Conservation (phyloP, 2,888 invertebrate species). For the Pseudolycoriella hygida region DNA sequence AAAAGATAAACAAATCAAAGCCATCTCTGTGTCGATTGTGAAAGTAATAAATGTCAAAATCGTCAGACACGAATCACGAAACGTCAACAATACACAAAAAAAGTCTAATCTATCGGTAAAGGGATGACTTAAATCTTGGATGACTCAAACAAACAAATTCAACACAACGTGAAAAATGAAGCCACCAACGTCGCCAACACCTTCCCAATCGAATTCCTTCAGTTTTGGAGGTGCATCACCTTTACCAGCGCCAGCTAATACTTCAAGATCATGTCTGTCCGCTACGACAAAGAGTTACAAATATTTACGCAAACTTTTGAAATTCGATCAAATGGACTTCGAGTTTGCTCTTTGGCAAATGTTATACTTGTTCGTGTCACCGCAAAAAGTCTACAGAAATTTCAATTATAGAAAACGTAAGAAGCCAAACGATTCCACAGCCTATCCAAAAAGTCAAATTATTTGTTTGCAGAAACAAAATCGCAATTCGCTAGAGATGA, state of each 20-base stretch:
- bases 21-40: too few relatives aligned
- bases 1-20: too few relatives aligned
- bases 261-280: conserved; percentile 53
- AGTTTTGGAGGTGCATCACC: conserved; percentile 34
- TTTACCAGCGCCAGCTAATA: conserved; percentile 48
- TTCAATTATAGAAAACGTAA: conserved; percentile 95
- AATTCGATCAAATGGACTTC: conserved; percentile 98
- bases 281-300: conserved; percentile 79
- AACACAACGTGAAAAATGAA: conserved; percentile 35
- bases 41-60: too few relatives aligned
- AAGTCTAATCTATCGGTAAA: too few relatives aligned
- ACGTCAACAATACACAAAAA: too few relatives aligned
- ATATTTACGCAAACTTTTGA: conserved; percentile 66
- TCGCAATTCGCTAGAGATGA: conserved; percentile 98
- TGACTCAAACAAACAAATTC: too few relatives aligned
- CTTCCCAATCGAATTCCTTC: conserved; percentile 28
- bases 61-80: too few relatives aligned
- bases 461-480: conserved; percentile 69
- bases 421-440: too few relatives aligned
- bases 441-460: not conserved
- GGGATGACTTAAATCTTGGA: too few relatives aligned
- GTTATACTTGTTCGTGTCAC: conserved; percentile 82
- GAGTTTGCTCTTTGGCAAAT: conserved; percentile 99
- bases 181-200: conserved; percentile 42
- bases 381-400: conserved; percentile 93